Base-by-base conservation (phyloP, 2,797 vertebrate genomes). In the Sebastiscus tertius region DNA sequence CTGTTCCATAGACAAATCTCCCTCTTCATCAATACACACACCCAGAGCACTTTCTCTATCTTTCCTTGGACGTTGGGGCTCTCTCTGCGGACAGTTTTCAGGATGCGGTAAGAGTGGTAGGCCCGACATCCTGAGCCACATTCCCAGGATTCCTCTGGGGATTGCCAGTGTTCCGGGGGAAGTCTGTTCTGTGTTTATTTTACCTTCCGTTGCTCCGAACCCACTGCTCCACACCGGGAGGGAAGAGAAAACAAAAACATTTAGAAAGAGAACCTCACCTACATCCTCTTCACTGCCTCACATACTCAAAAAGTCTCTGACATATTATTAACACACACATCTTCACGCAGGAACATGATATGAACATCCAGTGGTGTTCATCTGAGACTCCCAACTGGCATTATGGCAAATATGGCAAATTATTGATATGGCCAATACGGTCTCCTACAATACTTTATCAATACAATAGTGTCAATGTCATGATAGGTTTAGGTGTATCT, bases 161-260 rank as follows among this genome's bases (percentile, higher is more conserved):
- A 91, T 91, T 46, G 91, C 85, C 79, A 34, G 81, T 87, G 92
- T 95, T 95, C 94, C 92, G 93, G 94, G 90, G 94, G 92, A 95
- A 94, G 92, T 93, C 94, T 93, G 92, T 84, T 82, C 87, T 18
- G 55, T 95, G 94, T 95, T 96, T 95, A 94, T 95, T 94, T 95
- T 95, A 94, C 93, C 92, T 95, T 95, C 90, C 94, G 91, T 93
- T 91, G 87, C 93, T 93, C 88, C 86, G 84, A 93, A 89, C 87
- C 92, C 88, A 70, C 75, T 76, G 91, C 87, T 93, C 92, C 90
- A 79, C 93, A 91, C 92, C 81, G 34, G 92, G 93, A 91, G 92
- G 93, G 92, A 90, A 88, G 90, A 84, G 91, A 94, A 94, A 95
- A 94, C 88, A 93, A 92, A 94, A 94, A 94, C 87, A 92, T 91